Evolutionary conservation across 2,113 vertebrate species (phyloP).

Genomic region (Dunckerocampus dactyliophorus): DNA sequence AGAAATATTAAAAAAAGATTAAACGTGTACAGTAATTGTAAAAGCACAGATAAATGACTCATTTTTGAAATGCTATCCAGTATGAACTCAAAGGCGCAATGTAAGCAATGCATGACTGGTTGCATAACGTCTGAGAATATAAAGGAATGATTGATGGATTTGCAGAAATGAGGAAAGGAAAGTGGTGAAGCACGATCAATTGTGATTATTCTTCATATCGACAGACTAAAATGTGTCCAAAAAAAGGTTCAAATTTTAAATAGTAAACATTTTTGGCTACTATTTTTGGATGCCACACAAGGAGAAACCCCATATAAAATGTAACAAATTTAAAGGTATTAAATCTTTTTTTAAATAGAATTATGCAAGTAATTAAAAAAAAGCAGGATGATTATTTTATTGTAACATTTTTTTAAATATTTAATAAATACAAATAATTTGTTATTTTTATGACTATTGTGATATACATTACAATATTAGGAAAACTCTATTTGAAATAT

Average conservation of each 20-base stretch:
- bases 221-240: too few species aligned
- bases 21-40: not conserved
- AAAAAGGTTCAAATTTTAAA: too few species aligned
- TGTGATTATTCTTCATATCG: not conserved
- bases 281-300: not conserved
- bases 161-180: not conserved
- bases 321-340: too few species aligned
- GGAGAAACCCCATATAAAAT: not conserved
- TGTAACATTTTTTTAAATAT: not conserved
- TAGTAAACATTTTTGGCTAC: too few species aligned
- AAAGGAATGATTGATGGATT: not conserved
- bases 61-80: not conserved
- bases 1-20: not conserved
- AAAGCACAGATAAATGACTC: not conserved
- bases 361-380: too few species aligned
- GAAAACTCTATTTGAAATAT: too few species aligned
- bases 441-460: not conserved
- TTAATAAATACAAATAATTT: too few species aligned
- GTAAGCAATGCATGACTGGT: too few species aligned
- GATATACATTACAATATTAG: not conserved
- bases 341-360: too few species aligned
- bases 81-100: not conserved
- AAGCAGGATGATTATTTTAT: too few species aligned
- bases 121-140: not conserved
- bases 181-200: too few species aligned